These are phyloP conservation scores for Pyxicephalus adspersus DNA, from an alignment of 2,113 vertebrate species.

Conservation along the genomic window DNA sequence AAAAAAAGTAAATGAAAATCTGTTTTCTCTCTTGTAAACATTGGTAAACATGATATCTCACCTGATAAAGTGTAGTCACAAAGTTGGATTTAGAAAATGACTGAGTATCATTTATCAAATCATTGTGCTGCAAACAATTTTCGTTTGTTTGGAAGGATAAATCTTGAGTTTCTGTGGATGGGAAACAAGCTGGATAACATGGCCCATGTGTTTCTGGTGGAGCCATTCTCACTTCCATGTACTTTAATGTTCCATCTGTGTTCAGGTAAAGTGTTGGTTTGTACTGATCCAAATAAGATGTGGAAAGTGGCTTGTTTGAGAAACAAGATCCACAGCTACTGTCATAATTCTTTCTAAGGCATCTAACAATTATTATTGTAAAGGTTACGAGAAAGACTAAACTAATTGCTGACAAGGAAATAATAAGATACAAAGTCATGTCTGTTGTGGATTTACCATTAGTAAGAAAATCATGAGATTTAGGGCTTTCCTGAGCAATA, in stretches of 20 bases:
- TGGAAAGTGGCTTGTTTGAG: conserved; percentile 59
- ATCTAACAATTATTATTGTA: conserved; percentile 65
- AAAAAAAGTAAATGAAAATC: too few species aligned
- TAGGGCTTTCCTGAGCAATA: too few species aligned
- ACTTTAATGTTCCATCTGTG: conserved; percentile 86
- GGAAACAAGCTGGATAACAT: conserved; percentile 82
- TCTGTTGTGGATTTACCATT: conserved; percentile 58
- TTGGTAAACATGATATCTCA: conserved; percentile 62
- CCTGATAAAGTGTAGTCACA: conserved; percentile 70
- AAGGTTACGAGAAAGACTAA: conserved; percentile 67
- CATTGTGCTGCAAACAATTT: not conserved
- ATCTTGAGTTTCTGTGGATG: conserved; percentile 79
- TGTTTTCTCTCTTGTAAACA: too few species aligned
- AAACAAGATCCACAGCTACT: conserved; percentile 67
- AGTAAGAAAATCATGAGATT: conserved; percentile 67
- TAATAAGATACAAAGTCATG: conserved; percentile 67
- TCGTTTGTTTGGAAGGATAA: conserved; percentile 71
- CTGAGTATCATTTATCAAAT: not conserved
- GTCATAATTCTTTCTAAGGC: conserved; percentile 56
- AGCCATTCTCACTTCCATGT: conserved; percentile 88
- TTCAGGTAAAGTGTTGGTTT: conserved; percentile 86
- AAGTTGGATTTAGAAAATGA: conserved; percentile 55
- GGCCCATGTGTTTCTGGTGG: conserved; percentile 82
- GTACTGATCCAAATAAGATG: conserved; percentile 77
- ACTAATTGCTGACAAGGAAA: conserved; percentile 64